Percentiles rank a stretch among this genome's conserved stretches.
Evolutionary conservation across 2,113 vertebrate genomes (phyloP).

Genomic region (Paratilapia polleni): DNA sequence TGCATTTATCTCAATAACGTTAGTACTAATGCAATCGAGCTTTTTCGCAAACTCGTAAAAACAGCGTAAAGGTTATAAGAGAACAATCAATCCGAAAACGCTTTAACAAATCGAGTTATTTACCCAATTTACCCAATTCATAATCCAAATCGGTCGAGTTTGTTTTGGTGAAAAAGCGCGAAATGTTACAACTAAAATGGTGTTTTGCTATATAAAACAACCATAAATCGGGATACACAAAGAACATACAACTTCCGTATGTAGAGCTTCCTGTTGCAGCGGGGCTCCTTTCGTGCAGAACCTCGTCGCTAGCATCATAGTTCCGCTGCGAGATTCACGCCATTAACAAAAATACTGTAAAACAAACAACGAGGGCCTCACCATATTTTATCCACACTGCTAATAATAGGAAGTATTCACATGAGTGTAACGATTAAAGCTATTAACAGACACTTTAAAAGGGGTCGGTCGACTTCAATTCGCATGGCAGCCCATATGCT

Average conservation of each 20-base stretch:
- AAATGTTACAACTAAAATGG: conserved; percentile 49
- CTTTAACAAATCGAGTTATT: conserved; percentile 36
- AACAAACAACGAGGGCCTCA: conserved; percentile 38
- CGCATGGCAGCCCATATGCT: not conserved
- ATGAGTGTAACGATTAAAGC: not conserved
- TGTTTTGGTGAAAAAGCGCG: not conserved
- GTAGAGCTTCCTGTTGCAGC: conserved; percentile 81
- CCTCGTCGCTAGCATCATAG: conserved; percentile 49
- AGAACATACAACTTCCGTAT: conserved; percentile 86
- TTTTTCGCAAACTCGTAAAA: conserved; percentile 64
- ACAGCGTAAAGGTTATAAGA: conserved; percentile 49
- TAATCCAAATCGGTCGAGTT: conserved; percentile 57
- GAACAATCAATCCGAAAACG: conserved; percentile 22
- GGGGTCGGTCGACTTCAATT: not conserved
- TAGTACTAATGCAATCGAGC: conserved; percentile 36
- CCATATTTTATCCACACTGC: not conserved
- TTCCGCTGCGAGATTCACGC: conserved; percentile 73
- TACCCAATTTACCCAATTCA: conserved; percentile 68
- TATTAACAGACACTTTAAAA: not conserved
- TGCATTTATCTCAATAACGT: conserved; percentile 12
- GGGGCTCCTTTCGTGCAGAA: conserved; percentile 71
- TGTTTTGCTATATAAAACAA: conserved; percentile 80
- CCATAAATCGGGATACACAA: conserved; percentile 84
- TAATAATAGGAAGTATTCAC: not conserved
- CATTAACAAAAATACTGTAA: conserved; percentile 33